phyloP scores from a whole-genome alignment of 2,888 invertebrate species.

The Amblyteles armatorius region DNA sequence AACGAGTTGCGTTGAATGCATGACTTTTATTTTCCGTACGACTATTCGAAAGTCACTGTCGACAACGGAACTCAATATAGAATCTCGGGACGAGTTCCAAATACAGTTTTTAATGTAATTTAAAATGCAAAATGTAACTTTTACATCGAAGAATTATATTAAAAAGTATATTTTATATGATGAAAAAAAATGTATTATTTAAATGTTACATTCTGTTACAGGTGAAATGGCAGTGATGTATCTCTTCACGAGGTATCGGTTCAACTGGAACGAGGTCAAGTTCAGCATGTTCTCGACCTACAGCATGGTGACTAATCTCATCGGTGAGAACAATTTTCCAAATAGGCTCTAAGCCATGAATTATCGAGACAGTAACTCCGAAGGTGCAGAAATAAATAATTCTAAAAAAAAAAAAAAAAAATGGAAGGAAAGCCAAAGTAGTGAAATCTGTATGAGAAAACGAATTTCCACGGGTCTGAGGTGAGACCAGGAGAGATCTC shows the following conservation, averaged over 20 bases:
- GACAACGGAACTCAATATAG: no score
- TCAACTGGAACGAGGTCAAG: constrained; percentile 95
- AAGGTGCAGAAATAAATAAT: constrained; percentile 13
- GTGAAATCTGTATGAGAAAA: constrained; percentile 31
- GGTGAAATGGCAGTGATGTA: constrained; percentile 95
- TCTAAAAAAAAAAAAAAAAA: constrained; percentile 35
- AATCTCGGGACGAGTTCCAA: no score
- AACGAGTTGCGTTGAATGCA: no score
- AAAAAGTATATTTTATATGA: not conserved
- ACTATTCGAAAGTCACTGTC: no score
- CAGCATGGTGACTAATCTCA: constrained; percentile 92
- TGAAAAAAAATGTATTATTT: not conserved
- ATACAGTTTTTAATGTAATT: no score
- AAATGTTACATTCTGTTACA: constrained; percentile 83
- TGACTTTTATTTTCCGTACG: no score
- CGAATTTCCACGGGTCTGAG: constrained; percentile 41
- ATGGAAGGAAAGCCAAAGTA: constrained; percentile 16
- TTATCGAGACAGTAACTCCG: not conserved
- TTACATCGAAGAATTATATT: no score
- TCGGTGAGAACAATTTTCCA: constrained; percentile 87
- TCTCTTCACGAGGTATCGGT: constrained; percentile 92
- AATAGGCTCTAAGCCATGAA: constrained; percentile 48
- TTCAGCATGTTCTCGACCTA: constrained; percentile 95
- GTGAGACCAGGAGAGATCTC: constrained; percentile 26
- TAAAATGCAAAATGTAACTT: no score